These are phyloP conservation scores for Endomychus coccineus DNA, from an alignment of 2,888 invertebrate genomes.

Conservation along the genomic window DNA sequence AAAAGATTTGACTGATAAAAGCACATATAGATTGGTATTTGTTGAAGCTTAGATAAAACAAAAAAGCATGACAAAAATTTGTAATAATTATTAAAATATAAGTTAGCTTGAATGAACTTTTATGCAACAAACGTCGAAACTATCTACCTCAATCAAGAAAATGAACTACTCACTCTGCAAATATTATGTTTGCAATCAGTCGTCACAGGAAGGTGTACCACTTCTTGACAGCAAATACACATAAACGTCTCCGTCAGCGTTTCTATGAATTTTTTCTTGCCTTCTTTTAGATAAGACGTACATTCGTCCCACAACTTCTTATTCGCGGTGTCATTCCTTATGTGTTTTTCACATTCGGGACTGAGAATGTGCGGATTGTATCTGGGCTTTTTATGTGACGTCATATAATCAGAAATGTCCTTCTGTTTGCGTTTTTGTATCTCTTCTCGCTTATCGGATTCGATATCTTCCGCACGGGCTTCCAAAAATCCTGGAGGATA, in stretches of 20 bases:
- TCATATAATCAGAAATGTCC: too few species aligned
- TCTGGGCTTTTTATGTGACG: constrained; percentile 15
- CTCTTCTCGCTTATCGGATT: too few species aligned
- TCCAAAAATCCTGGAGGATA: constrained; percentile 69
- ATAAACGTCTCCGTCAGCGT: constrained; percentile 59
- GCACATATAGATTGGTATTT: too few species aligned
- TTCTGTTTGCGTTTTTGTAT: constrained; percentile 30
- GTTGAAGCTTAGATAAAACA: too few species aligned
- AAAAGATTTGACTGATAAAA: too few species aligned
- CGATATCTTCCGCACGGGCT: constrained; percentile 49
- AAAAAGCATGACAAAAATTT: too few species aligned
- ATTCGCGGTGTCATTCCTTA: constrained; percentile 54
- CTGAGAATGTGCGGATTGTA: constrained; percentile 32
- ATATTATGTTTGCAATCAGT: constrained; percentile 69
- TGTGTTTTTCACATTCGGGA: constrained; percentile 36
- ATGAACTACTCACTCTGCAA: constrained; percentile 46
- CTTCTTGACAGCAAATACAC: constrained; percentile 75
- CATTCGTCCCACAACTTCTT: constrained; percentile 63
- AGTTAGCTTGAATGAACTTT: too few species aligned
- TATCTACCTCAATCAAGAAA: too few species aligned
- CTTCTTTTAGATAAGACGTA: constrained; percentile 42
- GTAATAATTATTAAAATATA: too few species aligned
- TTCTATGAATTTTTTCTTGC: constrained; percentile 56
- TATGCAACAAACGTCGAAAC: too few species aligned
- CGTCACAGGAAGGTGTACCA: constrained; percentile 63